Evolutionary conservation across 2,113 vertebrate species (phyloP).

Genomic region (Alethe castanea): DNA sequence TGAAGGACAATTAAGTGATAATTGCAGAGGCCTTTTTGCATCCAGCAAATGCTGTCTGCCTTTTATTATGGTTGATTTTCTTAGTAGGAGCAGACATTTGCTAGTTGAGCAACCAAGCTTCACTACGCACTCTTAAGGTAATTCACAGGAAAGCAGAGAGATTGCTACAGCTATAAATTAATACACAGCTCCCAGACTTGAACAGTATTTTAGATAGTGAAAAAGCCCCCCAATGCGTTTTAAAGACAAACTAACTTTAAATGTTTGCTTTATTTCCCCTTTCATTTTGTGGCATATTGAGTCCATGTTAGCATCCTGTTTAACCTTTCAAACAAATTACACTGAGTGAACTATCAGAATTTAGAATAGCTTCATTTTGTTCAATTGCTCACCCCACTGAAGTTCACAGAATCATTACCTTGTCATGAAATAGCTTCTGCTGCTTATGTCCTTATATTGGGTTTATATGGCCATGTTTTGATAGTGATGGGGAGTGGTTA

Average conservation of each 20-base stretch:
- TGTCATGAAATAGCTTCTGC: not conserved
- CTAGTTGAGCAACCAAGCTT: not conserved
- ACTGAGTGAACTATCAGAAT: not conserved
- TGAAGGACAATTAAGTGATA: conserved; percentile 54
- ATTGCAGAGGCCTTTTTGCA: conserved; percentile 42
- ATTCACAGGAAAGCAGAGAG: not conserved
- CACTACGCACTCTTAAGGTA: not conserved
- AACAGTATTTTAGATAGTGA: not conserved
- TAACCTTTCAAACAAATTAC: not conserved
- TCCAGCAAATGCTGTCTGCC: not conserved
- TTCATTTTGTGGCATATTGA: not conserved
- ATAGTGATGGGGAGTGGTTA: not conserved
- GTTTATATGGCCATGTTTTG: not conserved
- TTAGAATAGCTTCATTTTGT: not conserved
- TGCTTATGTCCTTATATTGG: not conserved
- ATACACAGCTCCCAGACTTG: not conserved
- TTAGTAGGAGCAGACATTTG: not conserved
- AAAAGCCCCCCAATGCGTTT: not conserved
- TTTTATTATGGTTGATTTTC: conserved; percentile 2
- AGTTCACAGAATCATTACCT: not conserved
- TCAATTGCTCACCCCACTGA: not conserved
- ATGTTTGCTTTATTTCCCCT: not conserved
- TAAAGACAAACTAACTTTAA: not conserved
- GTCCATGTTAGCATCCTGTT: not conserved
- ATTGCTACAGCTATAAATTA: not conserved